Percentiles rank a stretch among this genome's conserved stretches.
These are phyloP conservation scores for Fulica atra DNA, from an alignment of 2,113 vertebrate genomes.

Conservation along the genomic window DNA sequence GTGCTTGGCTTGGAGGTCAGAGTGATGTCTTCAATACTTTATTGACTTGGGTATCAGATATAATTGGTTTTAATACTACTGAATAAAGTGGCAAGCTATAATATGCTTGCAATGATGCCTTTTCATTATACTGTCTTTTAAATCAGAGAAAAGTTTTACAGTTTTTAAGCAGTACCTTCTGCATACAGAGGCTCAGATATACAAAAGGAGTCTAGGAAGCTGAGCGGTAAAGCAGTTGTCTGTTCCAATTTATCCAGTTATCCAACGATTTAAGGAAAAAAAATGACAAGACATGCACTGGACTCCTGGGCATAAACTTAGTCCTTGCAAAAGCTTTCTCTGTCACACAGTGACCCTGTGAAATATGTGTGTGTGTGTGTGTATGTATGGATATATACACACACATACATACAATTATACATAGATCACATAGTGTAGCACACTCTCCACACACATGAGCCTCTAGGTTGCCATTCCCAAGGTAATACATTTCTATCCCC, in stretches of 20 bases:
- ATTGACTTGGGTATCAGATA: background rate
- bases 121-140: background rate
- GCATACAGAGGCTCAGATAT: background rate
- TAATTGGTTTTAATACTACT: background rate
- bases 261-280: background rate
- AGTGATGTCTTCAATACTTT: background rate
- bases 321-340: background rate
- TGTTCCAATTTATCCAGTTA: background rate
- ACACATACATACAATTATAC: background rate
- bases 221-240: background rate
- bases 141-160: background rate
- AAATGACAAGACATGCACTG: background rate
- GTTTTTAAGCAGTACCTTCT: background rate
- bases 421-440: rapidly evolving
- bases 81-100: background rate
- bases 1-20: background rate
- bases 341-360: background rate
- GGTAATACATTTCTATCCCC: too few species aligned
- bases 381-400: rapidly evolving
- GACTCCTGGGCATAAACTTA: background rate
- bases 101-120: background rate
- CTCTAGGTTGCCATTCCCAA: background rate
- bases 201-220: background rate
- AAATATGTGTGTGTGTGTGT: rapidly evolving
- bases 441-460: rapidly evolving